phyloP scores from a whole-genome alignment of 2,888 invertebrate genomes.

The Nudaria mundana region DNA sequence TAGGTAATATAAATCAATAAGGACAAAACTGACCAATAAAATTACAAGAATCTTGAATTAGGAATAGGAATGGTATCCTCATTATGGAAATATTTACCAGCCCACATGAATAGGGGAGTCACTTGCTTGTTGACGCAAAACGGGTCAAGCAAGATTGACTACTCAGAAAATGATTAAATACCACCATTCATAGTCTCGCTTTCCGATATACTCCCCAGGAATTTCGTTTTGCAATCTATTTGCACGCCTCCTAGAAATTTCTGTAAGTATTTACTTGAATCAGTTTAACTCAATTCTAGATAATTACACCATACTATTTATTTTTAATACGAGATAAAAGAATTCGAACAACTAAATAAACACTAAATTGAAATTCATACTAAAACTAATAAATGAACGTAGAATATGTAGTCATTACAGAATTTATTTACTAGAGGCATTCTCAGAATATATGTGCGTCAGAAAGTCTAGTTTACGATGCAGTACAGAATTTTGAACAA shows the following conservation, averaged over 20 bases:
- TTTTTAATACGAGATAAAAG: no score
- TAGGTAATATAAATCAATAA: no score
- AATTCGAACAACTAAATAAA: conserved; percentile 27
- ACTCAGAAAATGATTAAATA: conserved; percentile 60
- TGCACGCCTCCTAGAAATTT: no score
- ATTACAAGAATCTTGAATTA: conserved; percentile 1
- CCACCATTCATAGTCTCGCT: conserved; percentile 47
- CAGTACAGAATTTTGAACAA: background rate
- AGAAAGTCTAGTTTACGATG: background rate
- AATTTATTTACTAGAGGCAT: conserved; percentile 6
- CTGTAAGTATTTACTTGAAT: no score
- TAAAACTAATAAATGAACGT: no score
- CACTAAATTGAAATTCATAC: conserved; percentile 24
- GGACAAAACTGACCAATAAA: conserved; percentile 7
- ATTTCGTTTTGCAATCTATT: conserved; percentile 36
- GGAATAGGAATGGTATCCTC: conserved; percentile 1
- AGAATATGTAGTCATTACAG: conserved; percentile 8
- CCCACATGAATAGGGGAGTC: conserved; percentile 30
- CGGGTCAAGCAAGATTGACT: conserved; percentile 67
- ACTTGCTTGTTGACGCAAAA: conserved; percentile 39
- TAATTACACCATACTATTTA: no score
- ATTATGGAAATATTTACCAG: conserved; percentile 4
- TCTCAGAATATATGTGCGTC: conserved; percentile 4
- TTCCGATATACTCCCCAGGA: conserved; percentile 48
- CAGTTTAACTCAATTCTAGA: no score